phyloP scores from a whole-genome alignment of 2,888 invertebrate genomes.

The Thymelicus sylvestris region DNA sequence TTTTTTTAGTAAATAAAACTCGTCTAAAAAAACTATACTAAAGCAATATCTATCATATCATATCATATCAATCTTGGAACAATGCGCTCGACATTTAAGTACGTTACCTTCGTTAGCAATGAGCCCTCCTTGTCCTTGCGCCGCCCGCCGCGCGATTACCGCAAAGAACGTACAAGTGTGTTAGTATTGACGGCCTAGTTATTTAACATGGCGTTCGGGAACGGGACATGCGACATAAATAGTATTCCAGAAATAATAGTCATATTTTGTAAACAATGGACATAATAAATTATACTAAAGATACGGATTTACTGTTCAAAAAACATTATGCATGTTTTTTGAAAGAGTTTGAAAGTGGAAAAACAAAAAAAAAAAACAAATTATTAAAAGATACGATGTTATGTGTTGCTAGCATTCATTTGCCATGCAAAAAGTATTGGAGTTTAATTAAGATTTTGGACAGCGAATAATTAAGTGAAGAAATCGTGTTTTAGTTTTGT shows the following conservation, averaged over 20 bases:
- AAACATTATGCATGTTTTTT: too few relatives aligned
- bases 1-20: too few relatives aligned
- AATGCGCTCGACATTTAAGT: slow-evolving; percentile 12
- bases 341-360: too few relatives aligned
- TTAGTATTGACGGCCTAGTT: slow-evolving; percentile 58
- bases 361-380: too few relatives aligned
- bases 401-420: too few relatives aligned
- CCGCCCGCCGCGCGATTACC: slow-evolving; percentile 62
- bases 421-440: too few relatives aligned
- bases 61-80: slow-evolving; percentile 11
- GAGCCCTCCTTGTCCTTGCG: slow-evolving; percentile 77
- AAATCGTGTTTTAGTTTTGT: neutral
- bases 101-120: slow-evolving; percentile 81
- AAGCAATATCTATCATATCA: too few relatives aligned
- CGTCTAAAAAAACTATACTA: too few relatives aligned
- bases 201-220: slow-evolving; percentile 9
- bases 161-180: slow-evolving; percentile 68
- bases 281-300: neutral
- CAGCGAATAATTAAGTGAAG: too few relatives aligned
- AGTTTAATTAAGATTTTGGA: too few relatives aligned
- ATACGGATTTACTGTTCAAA: neutral
- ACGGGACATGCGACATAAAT: neutral
- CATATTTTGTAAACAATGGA: neutral
- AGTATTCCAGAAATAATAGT: neutral
- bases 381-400: too few relatives aligned